Percentiles rank a stretch among this genome's conserved stretches.
Conservation (phyloP, 2,113 vertebrate species). For the Thymallus thymallus region DNA sequence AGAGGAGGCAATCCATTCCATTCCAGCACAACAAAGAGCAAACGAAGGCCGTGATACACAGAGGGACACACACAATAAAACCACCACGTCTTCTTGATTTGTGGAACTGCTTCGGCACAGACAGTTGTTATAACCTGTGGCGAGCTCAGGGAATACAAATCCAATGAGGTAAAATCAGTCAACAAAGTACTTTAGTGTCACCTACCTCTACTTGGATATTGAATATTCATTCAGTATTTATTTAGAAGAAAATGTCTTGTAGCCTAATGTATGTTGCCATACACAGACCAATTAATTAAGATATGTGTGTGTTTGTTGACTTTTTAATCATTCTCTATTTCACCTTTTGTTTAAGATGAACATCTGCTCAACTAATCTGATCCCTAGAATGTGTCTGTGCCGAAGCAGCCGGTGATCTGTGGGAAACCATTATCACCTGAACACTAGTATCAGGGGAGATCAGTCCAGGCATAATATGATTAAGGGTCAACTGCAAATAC, state of each 20-base stretch:
- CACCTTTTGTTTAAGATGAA: neutral
- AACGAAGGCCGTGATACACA: neutral
- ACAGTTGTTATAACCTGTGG: neutral
- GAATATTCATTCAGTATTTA: too few species aligned
- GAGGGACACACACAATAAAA: neutral
- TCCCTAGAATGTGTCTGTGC: neutral
- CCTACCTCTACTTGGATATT: too few species aligned
- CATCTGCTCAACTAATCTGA: neutral
- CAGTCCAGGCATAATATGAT: constrained; percentile 30
- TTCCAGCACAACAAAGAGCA: constrained; percentile 12
- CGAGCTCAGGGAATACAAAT: neutral
- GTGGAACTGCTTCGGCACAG: neutral
- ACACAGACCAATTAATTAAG: neutral
- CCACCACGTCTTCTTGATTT: neutral
- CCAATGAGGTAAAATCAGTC: neutral
- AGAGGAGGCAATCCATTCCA: constrained; percentile 7
- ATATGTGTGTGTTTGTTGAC: neutral
- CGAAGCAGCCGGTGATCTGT: constrained; percentile 14
- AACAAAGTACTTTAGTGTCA: neutral
- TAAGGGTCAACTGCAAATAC: constrained; percentile 30
- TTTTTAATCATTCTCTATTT: neutral
- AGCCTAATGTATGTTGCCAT: neutral
- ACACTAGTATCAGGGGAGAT: constrained; percentile 26
- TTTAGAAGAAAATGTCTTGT: too few species aligned
- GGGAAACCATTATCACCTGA: constrained; percentile 31